A percentile compares a stretch with the other conserved stretches of the same genome.
phyloP scores from a whole-genome alignment of 2,797 vertebrate species.

The Sphenopsis melanotis region DNA sequence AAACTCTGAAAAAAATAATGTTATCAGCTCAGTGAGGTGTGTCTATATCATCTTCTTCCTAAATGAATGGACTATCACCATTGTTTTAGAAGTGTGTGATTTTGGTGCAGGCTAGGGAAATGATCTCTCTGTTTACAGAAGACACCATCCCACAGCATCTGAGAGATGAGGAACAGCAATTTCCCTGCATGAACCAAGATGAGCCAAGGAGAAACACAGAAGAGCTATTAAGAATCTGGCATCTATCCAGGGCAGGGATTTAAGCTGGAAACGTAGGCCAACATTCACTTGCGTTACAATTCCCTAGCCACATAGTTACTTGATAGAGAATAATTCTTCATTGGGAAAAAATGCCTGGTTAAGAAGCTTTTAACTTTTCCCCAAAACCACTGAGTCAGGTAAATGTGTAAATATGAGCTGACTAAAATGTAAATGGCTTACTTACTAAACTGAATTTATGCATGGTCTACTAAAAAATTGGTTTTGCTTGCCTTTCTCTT shows the following conservation, averaged over 20 bases:
- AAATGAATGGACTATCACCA: not conserved
- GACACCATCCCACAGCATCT: not conserved
- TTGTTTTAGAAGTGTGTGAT: not conserved
- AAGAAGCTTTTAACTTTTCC: not conserved
- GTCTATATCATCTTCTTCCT: not conserved
- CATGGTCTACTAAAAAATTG: not conserved
- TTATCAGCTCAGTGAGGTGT: not conserved
- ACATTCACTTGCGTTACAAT: not conserved
- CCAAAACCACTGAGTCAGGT: not conserved
- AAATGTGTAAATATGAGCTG: not conserved
- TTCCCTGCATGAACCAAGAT: not conserved
- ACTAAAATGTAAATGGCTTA: not conserved
- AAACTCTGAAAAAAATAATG: not conserved
- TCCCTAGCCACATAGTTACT: not conserved
- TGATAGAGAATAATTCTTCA: not conserved
- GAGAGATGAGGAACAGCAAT: not conserved
- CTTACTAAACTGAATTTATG: not conserved
- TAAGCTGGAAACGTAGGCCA: not conserved
- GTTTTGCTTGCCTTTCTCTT: not conserved
- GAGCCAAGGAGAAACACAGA: not conserved
- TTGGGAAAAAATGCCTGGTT: not conserved
- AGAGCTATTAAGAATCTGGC: not conserved
- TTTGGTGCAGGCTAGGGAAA: not conserved
- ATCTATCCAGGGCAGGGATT: not conserved
- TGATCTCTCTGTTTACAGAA: not conserved